Evolutionary conservation across 2,888 invertebrate species (phyloP), one percentile per base, ranked within the genome.

Genomic region (Cosmorhoe ocellata): DNA sequence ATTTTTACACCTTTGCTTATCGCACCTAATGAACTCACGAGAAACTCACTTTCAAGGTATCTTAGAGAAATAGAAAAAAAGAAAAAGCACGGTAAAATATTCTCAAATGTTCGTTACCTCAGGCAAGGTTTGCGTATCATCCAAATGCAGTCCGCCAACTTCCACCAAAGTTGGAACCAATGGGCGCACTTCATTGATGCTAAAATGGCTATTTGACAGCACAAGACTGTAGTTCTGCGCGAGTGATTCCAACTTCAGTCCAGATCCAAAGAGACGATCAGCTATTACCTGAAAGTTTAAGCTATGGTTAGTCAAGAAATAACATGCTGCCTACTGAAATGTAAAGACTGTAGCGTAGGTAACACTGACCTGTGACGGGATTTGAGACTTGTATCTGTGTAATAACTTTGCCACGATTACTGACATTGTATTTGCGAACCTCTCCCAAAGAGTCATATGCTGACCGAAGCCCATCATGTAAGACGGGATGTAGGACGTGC

Each of bases 121-220:
- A 7, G 90, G 72, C 39, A 92, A 69, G 37, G 65, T 75, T 63
- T 84, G 85, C 2, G 76, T 65, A 11, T 89, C 83, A 61, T 90
- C 87, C 32, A 91, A 74, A 65, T 92, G 92, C 33, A 92, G 61
- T 4, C 92, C 92, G 13, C 91, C 92, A 6, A 92, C 88, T 79
- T 92, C 92, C 8, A 92, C 79, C 30, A 92, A 61, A 45, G 89
- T 82, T 0, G 92, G 92, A 1, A 91, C 89, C 13, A 90, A 59
- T 0, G 92, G 92, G n/a, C 91, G 79, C 7, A 91, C 88, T 67
- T 89, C 87, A 58, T 91, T 91, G 42, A 91, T 84, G 59, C 91
- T 92, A 59, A 90, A 91, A 67, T 92, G 92, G 47, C 91, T 91
- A 60, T 92, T 92, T 0, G 90, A 88, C 22, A 92, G 62, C 32